Base-by-base conservation (phyloP, 2,888 invertebrate genomes). In the Adelognathus sp. region DNA sequence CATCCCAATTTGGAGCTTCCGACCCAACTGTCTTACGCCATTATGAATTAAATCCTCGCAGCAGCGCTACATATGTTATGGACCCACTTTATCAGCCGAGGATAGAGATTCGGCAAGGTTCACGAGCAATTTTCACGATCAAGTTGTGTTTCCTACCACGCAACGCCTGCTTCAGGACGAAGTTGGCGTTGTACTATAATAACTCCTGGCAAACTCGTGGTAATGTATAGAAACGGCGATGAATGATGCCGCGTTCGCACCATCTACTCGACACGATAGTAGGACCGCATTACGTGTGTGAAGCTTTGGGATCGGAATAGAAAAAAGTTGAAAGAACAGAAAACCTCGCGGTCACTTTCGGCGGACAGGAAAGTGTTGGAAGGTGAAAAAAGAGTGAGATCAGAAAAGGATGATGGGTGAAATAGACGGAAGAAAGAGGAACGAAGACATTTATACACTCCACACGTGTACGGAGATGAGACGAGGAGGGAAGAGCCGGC, bases 121-220 rank as follows among this genome's bases (percentile, higher is more conserved):
- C 56, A 50, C 69, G 44, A 66, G 72, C 36, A 50, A 21, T 46
- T 52, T 60, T 66, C 54, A 56, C 54, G 24, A 41, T 24, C 33
- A 18, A 31, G 52, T n/a, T 18, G 44, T 61, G 36, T 27, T 66
- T 75, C 60, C 64, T 60, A 39, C n/a, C 50, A 60, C 52, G 72
- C 11, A n/a, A n/a, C n/a, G n/a, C 66, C 54, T 64, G 44, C 58
- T 67, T 36, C 4, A 11, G 21, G 21, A 50, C 21, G 52, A 75
- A 77, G 77, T 79, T 78, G 39, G 56, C 81, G 84, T 85, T 87
- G 88, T 86, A 85, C 86, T 88, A 86, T 87, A 87, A 87, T 88
- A 86, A 87, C 83, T 88, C n/a, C n/a, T 87, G 71, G 86, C 76
- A 80, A 88, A 85, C 87, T 86, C 54, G 70, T 16, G 81, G 80